These are phyloP conservation scores for Dolichopus griseipennis DNA, from an alignment of 2,888 invertebrate species.

Conservation along the genomic window DNA sequence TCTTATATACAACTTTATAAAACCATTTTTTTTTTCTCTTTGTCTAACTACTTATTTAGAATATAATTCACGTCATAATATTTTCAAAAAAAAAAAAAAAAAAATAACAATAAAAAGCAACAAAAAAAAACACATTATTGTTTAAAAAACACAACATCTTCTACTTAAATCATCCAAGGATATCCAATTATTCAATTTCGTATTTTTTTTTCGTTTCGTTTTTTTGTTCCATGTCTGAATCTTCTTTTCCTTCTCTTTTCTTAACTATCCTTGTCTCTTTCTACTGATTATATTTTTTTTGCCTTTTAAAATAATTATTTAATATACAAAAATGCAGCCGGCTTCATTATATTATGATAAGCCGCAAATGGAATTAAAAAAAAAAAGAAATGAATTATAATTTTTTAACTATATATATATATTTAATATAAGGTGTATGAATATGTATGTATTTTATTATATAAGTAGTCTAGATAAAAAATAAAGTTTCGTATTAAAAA, in stretches of 20 bases:
- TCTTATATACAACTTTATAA: neutral
- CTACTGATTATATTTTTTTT: no score
- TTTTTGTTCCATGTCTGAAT: neutral
- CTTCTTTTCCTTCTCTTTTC: no score
- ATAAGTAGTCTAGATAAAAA: neutral
- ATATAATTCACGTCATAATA: neutral
- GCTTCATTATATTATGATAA: neutral
- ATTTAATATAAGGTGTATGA: neutral
- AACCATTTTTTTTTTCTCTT: no score
- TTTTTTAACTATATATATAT: neutral
- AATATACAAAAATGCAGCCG: neutral
- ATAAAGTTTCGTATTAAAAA: no score
- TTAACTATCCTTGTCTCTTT: no score
- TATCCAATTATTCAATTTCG: neutral
- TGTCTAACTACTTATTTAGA: no score
- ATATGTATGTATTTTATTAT: neutral
- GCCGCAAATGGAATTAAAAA: neutral
- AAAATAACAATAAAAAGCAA: neutral
- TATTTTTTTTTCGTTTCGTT: neutral
- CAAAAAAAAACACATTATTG: neutral
- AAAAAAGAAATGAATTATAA: neutral
- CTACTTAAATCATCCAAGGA: neutral
- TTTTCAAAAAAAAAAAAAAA: neutral
- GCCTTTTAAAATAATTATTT: neutral
- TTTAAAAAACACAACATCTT: neutral